Percentiles rank a stretch among this genome's conserved stretches.
phyloP scores from a whole-genome alignment of 2,888 invertebrate genomes.

The Branchellion lobata region DNA sequence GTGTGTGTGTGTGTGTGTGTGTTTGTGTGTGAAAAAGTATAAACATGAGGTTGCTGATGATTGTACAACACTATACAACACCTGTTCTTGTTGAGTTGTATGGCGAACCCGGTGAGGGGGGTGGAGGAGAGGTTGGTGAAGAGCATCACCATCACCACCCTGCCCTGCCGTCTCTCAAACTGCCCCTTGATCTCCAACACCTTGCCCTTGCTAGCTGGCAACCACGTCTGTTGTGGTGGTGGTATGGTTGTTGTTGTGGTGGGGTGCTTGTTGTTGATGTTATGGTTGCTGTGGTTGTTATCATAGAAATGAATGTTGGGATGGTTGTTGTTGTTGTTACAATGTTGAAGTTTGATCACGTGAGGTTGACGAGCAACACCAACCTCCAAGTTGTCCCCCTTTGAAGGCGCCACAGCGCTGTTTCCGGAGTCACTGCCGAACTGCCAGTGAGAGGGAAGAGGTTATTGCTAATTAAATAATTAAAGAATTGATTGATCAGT shows the following conservation, averaged over 20 bases:
- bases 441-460: too few species aligned
- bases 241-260: background rate
- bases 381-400: too few species aligned
- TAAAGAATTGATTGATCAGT: too few species aligned
- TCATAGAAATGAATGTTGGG: background rate
- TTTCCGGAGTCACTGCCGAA: too few species aligned
- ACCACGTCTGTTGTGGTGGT: slow-evolving; percentile 69
- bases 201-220: slow-evolving; percentile 87
- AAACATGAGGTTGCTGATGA: background rate
- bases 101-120: slow-evolving; percentile 90
- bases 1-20: too few species aligned
- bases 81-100: slow-evolving; percentile 95
- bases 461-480: too few species aligned
- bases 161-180: slow-evolving; percentile 76
- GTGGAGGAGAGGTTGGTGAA: slow-evolving; percentile 97
- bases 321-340: background rate
- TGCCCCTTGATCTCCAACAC: slow-evolving; percentile 93
- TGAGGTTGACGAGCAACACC: too few species aligned
- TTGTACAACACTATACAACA: slow-evolving; percentile 46
- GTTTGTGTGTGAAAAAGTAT: too few species aligned
- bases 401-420: too few species aligned
- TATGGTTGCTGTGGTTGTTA: too few species aligned
- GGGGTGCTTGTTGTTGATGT: too few species aligned
- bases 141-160: slow-evolving; percentile 90
- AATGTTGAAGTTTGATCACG: background rate